Conservation (phyloP, 1,140 invertebrate species). For the Drosophila oshimai region DNA sequence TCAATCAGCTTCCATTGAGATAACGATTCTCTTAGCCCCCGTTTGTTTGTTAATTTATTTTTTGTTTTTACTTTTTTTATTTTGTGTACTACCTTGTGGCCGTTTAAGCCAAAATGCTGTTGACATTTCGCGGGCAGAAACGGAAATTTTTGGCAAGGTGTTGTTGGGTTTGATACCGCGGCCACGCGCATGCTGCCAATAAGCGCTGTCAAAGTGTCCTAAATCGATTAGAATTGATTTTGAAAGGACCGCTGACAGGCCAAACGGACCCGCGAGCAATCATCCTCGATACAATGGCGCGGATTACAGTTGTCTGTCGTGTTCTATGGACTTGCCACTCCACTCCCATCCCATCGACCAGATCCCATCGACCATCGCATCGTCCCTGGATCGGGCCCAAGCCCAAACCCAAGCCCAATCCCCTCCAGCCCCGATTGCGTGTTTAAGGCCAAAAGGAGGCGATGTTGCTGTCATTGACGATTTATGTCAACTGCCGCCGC, state of each 20-base stretch:
- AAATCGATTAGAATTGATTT: conserved; percentile 81
- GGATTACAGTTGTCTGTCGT: conserved; percentile 79
- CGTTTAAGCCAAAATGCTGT: conserved; percentile 66
- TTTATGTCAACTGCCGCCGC: conserved; percentile 76
- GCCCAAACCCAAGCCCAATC: background rate
- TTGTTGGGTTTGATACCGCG: conserved; percentile 65
- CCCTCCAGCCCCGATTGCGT: conserved; percentile 42
- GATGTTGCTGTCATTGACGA: conserved; percentile 80
- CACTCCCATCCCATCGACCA: background rate
- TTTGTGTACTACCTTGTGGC: conserved; percentile 1
- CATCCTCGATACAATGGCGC: conserved; percentile 57
- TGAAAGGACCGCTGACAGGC: conserved; percentile 65
- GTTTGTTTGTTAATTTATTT: conserved; percentile 9
- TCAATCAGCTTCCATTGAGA: conserved; percentile 77
- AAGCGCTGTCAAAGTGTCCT: conserved; percentile 76
- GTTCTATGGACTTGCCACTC: conserved; percentile 55
- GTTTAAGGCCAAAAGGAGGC: conserved; percentile 74
- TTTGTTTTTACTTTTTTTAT: background rate
- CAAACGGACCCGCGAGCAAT: conserved; percentile 39
- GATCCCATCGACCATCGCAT: background rate
- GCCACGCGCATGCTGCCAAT: conserved; percentile 77
- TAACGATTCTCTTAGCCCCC: conserved; percentile 49
- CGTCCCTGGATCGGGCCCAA: background rate
- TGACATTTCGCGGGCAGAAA: conserved; percentile 49
- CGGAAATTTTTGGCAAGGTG: conserved; percentile 41